Percentiles rank a stretch among this genome's conserved stretches.
Evolutionary conservation across 1,140 invertebrate genomes (phyloP).

Genomic region (Camponotus floridanus): DNA sequence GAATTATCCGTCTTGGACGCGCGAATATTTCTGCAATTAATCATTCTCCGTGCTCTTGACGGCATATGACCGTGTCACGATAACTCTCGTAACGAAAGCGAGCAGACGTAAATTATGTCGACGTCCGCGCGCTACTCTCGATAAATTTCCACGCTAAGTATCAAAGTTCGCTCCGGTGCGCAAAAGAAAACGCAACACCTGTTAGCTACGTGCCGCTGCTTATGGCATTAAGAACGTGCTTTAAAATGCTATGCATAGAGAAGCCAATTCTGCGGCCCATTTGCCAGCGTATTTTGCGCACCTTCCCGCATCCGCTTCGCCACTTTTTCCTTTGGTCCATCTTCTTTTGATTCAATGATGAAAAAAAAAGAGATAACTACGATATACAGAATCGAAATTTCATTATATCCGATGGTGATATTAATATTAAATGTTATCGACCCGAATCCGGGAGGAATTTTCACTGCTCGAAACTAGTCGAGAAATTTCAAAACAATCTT

Average conservation of each 20-base stretch:
- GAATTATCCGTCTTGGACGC: constrained; percentile 1
- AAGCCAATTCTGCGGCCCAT: constrained; percentile 69
- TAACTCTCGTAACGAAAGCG: constrained; percentile 59
- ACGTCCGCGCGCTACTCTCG: constrained; percentile 61
- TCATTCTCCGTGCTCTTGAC: constrained; percentile 7
- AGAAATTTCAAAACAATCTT: background rate
- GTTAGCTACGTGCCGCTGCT: constrained; percentile 81
- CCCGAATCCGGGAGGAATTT: background rate
- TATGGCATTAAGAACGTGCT: constrained; percentile 80
- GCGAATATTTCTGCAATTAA: constrained; percentile 42
- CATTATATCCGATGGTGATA: background rate
- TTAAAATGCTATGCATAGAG: constrained; percentile 83
- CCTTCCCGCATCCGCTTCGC: background rate
- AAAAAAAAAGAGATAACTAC: background rate
- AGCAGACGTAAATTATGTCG: constrained; percentile 75
- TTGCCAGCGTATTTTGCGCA: constrained; percentile 19
- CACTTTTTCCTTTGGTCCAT: background rate
- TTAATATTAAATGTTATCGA: background rate
- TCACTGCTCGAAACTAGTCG: no score
- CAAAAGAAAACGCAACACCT: constrained; percentile 79
- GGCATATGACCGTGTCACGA: constrained; percentile 31
- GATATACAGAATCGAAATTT: background rate
- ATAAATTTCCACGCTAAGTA: constrained; percentile 80
- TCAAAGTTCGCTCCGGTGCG: constrained; percentile 74
- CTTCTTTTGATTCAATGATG: background rate